phyloP scores from a whole-genome alignment of 2,888 invertebrate genomes.

The Drosophila stalkeri region DNA sequence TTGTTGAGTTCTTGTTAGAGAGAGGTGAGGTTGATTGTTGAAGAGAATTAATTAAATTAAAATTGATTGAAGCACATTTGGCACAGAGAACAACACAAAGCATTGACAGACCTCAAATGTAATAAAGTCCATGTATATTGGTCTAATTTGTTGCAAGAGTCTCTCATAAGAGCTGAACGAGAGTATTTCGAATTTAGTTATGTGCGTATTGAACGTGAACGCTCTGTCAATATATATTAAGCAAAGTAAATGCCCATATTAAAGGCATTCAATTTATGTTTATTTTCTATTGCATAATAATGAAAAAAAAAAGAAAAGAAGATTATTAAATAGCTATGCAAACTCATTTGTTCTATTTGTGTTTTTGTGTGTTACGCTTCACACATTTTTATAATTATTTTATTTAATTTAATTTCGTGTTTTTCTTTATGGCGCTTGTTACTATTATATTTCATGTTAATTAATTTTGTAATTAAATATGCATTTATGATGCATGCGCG shows the following conservation, averaged over 20 bases:
- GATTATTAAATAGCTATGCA: conserved; percentile 1
- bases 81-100: conserved; percentile 40
- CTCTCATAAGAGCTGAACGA: not conserved
- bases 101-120: conserved; percentile 39
- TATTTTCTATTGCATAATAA: not conserved
- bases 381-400: conserved; percentile 41
- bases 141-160: conserved; percentile 31
- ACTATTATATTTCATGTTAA: conserved; percentile 72
- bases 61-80: conserved; percentile 68
- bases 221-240: not conserved
- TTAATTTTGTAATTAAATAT: conserved; percentile 80
- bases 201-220: too few species aligned
- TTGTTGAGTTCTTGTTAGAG: conserved; percentile 24
- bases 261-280: not conserved
- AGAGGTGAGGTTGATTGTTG: conserved; percentile 26
- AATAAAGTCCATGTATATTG: conserved; percentile 35
- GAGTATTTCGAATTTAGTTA: not conserved
- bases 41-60: conserved; percentile 72
- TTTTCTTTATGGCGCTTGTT: conserved; percentile 31
- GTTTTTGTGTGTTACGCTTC: conserved; percentile 35
- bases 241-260: not conserved
- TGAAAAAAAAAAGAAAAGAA: not conserved
- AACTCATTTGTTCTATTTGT: conserved; percentile 41
- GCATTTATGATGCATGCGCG: conserved; percentile 63
- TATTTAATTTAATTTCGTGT: conserved; percentile 34